Conservation (phyloP, 2,888 invertebrate genomes). For the Aphodius sticticus region DNA sequence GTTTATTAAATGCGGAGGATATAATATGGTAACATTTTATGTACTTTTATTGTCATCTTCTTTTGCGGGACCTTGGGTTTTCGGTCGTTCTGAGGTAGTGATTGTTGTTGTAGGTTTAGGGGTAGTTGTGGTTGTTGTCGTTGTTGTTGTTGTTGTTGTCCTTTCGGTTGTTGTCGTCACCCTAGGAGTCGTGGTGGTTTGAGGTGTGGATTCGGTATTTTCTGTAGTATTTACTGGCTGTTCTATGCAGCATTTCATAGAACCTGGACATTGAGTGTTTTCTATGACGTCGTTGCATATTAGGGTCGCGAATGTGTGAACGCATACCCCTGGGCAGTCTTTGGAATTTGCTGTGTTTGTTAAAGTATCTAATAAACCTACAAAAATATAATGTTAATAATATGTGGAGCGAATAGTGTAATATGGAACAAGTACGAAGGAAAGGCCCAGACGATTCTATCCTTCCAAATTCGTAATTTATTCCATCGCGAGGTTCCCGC, state of each 20-base stretch:
- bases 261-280: slow-evolving; percentile 80
- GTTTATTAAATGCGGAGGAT: not conserved
- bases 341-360: slow-evolving; percentile 85
- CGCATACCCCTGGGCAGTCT: slow-evolving; percentile 89
- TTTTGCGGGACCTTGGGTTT: slow-evolving; percentile 22
- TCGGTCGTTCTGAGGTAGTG: slow-evolving; percentile 32
- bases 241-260: slow-evolving; percentile 86
- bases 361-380: slow-evolving; percentile 85
- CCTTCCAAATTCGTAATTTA: not conserved
- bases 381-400: slow-evolving; percentile 33
- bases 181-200: slow-evolving; percentile 41
- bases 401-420: slow-evolving; percentile 1
- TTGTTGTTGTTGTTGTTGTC: slow-evolving; percentile 50
- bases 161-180: slow-evolving; percentile 52
- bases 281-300: slow-evolving; percentile 88
- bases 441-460: not conserved
- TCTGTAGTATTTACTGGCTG: slow-evolving; percentile 69
- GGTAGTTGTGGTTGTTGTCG: slow-evolving; percentile 36
- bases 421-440: not conserved
- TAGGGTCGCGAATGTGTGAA: slow-evolving; percentile 84
- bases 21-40: not conserved
- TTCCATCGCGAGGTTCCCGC: not conserved
- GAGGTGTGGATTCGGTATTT: slow-evolving; percentile 44
- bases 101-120: slow-evolving; percentile 36
- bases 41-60: slow-evolving; percentile 20